These are phyloP conservation scores for Leistus spinibarbis DNA, from an alignment of 2,888 invertebrate species.

Conservation along the genomic window DNA sequence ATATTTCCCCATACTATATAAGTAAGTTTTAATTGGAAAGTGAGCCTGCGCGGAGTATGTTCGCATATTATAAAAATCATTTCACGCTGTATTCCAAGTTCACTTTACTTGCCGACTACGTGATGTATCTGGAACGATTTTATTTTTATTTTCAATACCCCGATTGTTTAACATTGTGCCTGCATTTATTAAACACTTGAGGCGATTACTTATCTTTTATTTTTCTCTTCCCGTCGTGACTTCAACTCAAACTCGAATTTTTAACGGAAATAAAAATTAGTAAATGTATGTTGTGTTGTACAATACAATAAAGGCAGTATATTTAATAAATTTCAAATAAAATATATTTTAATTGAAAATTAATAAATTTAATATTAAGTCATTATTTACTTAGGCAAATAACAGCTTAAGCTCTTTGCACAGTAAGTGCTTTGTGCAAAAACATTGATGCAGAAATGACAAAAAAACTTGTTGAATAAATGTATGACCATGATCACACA, in stretches of 20 bases:
- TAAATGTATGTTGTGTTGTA: too few relatives aligned
- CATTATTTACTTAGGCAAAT: background rate
- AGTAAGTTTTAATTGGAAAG: background rate
- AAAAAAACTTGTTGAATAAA: background rate
- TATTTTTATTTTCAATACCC: background rate
- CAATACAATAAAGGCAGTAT: too few relatives aligned
- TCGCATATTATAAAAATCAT: constrained; percentile 33
- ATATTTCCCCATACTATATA: background rate
- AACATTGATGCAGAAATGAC: too few relatives aligned
- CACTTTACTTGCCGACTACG: background rate
- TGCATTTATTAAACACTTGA: background rate
- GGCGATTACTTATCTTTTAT: too few relatives aligned
- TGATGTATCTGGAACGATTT: too few relatives aligned
- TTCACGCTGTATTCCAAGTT: constrained; percentile 17
- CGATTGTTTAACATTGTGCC: background rate
- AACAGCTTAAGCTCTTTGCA: background rate
- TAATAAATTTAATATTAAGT: too few relatives aligned
- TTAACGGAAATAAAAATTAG: too few relatives aligned
- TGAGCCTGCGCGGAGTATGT: background rate
- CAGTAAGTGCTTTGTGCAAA: background rate
- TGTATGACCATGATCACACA: background rate
- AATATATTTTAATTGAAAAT: too few relatives aligned
- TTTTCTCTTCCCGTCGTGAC: too few relatives aligned
- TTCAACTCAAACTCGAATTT: too few relatives aligned
- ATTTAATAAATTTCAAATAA: too few relatives aligned